These are phyloP conservation scores for Sorex maritimensis DNA, from an alignment of 2,797 vertebrate species.

Conservation along the genomic window DNA sequence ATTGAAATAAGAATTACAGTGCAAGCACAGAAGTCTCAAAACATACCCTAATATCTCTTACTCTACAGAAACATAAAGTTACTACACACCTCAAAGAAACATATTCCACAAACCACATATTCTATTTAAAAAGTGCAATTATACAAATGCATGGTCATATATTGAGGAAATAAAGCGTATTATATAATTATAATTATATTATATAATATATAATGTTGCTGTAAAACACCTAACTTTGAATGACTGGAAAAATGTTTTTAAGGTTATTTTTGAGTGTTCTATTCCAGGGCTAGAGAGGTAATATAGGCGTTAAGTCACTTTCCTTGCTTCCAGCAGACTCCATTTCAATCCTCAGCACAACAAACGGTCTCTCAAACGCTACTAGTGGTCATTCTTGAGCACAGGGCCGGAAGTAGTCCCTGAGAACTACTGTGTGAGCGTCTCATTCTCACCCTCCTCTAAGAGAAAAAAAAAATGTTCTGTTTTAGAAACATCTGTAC, in stretches of 20 bases:
- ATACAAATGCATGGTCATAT: background rate
- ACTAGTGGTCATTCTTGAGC: too few relatives aligned
- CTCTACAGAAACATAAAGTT: background rate
- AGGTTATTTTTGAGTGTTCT: background rate
- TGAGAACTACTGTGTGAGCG: too few relatives aligned
- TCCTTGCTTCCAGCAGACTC: too few relatives aligned
- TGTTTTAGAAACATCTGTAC: background rate
- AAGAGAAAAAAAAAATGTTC: too few relatives aligned
- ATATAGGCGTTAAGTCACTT: too few relatives aligned
- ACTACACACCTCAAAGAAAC: background rate
- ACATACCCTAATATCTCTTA: background rate
- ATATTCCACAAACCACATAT: background rate
- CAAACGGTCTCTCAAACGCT: too few relatives aligned
- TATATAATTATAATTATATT: background rate
- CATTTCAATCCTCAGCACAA: too few relatives aligned
- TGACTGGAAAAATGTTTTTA: background rate
- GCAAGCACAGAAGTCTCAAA: background rate
- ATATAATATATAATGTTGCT: background rate
- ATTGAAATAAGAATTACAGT: conserved; percentile 24
- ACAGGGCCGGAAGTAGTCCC: too few relatives aligned
- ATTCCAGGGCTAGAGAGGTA: background rate
- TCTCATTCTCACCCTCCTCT: too few relatives aligned
- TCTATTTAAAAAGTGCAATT: background rate
- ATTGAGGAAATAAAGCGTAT: background rate
- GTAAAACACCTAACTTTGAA: background rate